Conservation (phyloP, 2,113 vertebrate species). For the Zeus faber region DNA sequence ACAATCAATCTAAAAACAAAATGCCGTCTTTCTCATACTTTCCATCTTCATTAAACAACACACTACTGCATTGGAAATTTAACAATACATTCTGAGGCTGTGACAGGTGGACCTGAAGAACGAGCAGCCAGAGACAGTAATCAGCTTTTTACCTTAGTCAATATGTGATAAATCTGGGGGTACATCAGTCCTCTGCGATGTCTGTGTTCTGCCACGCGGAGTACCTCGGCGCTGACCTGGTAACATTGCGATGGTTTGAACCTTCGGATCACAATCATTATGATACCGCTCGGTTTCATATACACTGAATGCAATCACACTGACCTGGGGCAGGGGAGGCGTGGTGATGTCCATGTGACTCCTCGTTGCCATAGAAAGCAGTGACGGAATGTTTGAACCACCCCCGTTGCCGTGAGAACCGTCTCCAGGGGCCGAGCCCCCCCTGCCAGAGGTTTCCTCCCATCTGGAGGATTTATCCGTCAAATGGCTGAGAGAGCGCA, state of each 20-base stretch:
- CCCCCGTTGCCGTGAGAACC: slow-evolving; percentile 76
- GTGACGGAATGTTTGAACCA: slow-evolving; percentile 84
- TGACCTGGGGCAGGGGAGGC: slow-evolving; percentile 85
- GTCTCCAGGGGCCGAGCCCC: slow-evolving; percentile 69
- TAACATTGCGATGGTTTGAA: neutral
- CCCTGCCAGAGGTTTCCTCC: slow-evolving; percentile 75
- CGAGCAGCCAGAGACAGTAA: neutral
- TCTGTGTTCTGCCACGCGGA: slow-evolving; percentile 88
- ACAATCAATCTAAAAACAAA: neutral
- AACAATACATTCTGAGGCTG: too few species aligned
- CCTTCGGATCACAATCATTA: neutral
- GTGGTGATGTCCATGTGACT: slow-evolving; percentile 94
- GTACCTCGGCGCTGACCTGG: slow-evolving; percentile 85
- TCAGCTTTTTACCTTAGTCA: slow-evolving; percentile 82
- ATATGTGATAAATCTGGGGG: slow-evolving; percentile 89
- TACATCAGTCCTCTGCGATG: slow-evolving; percentile 91
- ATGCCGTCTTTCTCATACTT: neutral
- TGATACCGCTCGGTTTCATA: neutral
- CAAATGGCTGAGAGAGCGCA: slow-evolving; percentile 71
- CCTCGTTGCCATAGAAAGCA: slow-evolving; percentile 90
- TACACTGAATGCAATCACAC: slow-evolving; percentile 30
- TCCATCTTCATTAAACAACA: too few species aligned
- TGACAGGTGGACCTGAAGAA: too few species aligned
- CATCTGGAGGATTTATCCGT: slow-evolving; percentile 80
- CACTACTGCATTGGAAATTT: too few species aligned